Evolutionary conservation across 2,797 vertebrate species (phyloP), one percentile per base, ranked within the genome.

Genomic region (Cirrhinus molitorella): DNA sequence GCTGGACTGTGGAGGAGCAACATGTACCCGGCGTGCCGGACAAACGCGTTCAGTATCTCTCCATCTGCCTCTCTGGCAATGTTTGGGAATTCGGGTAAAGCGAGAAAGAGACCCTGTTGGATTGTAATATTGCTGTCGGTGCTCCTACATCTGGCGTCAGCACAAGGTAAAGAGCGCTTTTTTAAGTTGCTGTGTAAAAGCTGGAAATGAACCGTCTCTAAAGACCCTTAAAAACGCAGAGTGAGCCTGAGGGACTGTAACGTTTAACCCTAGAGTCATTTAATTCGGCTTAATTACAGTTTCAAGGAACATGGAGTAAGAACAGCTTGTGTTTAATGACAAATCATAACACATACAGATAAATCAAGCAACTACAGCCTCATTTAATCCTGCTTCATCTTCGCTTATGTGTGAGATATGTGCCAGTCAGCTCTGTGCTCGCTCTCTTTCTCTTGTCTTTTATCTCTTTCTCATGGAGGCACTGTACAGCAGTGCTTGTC

Each of bases 21-120:
- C 86, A 89, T 83, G 86, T 85, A 53, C 81, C 80, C 79, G 79
- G 85, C 86, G 86, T 91, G 75, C 84, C 90, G 88, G 90, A 90
- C 93, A 92, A 93, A 92, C 89, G 92, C 92, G 90, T 92, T 89
- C 88, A 90, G 84, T 80, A 81, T 84, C 59, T 74, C 78, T 72
- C 89, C 67, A 79, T 66, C 67, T 84, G 66, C 80, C 59, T 73
- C 86, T 66, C 87, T 90, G 90, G 91, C 92, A 85, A 92, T 93
- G 94, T 88, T 78, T 37, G 91, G 81, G 86, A 87, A 89, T 87
- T 88, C 87, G 82, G 88, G 79, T 73, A 72, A 90, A 89, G 91
- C 90, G 87, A 91, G 90, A 92, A 89, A 91, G 92, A 91, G 91
- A 87, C 90, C 88, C 89, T 90, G 92, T 91, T 95, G 95, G 95